Base-by-base conservation (phyloP, 1,140 invertebrate species). In the Bombus affinis region DNA sequence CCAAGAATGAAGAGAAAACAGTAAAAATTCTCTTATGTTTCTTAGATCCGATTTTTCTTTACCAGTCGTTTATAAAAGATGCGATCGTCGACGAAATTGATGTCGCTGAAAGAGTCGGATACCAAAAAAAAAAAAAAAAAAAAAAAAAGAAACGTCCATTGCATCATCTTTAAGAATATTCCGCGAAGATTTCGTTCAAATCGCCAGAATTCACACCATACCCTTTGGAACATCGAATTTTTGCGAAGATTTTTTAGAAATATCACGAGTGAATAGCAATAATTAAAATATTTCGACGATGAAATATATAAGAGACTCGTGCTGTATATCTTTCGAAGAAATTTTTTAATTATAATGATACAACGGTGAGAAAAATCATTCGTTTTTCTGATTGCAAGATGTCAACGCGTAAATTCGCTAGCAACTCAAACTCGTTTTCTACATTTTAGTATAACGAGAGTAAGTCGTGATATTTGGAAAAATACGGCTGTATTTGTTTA, bases 1-100 rank as follows among this genome's bases (percentile, higher is more conserved):
- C 75, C 75, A 78, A 42, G 75, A 39, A 57, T 53, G 28, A 78
- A 78, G 42, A 47, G 73, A 75, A 75, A 44, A 44, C 37, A 66
- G 75, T 78, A 78, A 78, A 59, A 78, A 57, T 35, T 66, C 75
- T 78, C 57, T 78, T 66, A 78, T 42, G 75, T 78, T 78, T 78
- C 57, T 42, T 78, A 78, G 75, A 62, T n/a, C 28, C 59, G 75
- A 78, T 65, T 62, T 78, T 79, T 68, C 65, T 47, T 79, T 79
- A 68, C 32, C 62, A 68, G 1, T 15, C 39, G 62, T 47, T 78
- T 59, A 15, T 35, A 66, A 66, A 66, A 18, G 8, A 18, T 66
- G 6, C 47, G 15, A 66, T 65, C 62, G 2, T 65, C 32, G 32
- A 66, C 13, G n/a, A 66, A 15, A 37, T 75, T n/a, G 3, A 37